phyloP scores from a whole-genome alignment of 1,140 invertebrate genomes.

The Myzus persicae region DNA sequence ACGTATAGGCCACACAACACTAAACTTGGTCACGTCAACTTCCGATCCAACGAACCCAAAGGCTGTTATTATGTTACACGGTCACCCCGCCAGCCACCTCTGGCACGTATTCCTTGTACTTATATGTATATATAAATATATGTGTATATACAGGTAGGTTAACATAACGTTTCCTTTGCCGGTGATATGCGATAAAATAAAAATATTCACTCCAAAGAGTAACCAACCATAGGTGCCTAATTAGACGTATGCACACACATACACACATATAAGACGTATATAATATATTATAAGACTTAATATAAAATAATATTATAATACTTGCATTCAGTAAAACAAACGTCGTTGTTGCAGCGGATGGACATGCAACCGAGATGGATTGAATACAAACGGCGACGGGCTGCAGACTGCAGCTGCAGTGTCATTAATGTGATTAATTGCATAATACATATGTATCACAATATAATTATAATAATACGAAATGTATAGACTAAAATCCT shows the following conservation, averaged over 20 bases:
- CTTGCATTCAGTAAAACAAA: background rate
- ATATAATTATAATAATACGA: too few species aligned
- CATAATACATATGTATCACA: background rate
- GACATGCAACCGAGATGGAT: background rate
- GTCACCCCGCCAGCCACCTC: background rate
- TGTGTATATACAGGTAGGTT: background rate
- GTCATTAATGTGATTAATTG: background rate
- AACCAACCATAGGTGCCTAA: slow-evolving; percentile 47
- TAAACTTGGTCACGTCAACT: slow-evolving; percentile 58
- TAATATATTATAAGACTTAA: background rate
- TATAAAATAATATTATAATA: background rate
- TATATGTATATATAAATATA: background rate
- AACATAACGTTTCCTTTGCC: slow-evolving; percentile 28
- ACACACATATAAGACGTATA: background rate
- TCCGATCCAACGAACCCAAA: slow-evolving; percentile 57
- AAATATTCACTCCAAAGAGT: slow-evolving; percentile 56
- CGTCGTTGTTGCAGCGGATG: background rate
- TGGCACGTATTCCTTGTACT: background rate
- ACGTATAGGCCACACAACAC: slow-evolving; percentile 56
- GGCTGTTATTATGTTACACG: slow-evolving; percentile 53
- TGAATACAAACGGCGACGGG: background rate
- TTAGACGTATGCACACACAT: background rate
- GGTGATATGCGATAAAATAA: slow-evolving; percentile 27
- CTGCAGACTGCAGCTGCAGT: too few species aligned
- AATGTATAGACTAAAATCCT: too few species aligned